Evolutionary conservation across 1,140 invertebrate species (phyloP).

Genomic region (Drosophila bifasciata): DNA sequence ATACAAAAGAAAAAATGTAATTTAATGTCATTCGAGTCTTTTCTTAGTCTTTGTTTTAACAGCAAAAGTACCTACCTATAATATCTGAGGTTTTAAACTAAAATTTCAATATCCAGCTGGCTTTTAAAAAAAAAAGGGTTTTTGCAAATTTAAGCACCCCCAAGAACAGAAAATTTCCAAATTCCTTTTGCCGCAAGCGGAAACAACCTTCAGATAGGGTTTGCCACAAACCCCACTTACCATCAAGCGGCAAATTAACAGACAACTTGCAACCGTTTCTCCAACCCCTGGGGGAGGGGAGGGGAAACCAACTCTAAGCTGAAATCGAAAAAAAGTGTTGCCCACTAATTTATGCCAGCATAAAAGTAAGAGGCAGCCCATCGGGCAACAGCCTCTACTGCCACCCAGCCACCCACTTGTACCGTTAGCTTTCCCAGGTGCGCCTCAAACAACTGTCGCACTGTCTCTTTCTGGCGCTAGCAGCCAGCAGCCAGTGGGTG

Average conservation of each 20-base stretch:
- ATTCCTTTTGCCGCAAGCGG: slow-evolving; percentile 25
- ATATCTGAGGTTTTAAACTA: neutral
- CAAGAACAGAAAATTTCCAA: slow-evolving; percentile 15
- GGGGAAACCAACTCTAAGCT: slow-evolving; percentile 42
- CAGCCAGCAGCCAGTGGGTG: neutral
- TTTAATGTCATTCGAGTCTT: neutral
- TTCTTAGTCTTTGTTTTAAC: too few species aligned
- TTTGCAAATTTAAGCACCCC: slow-evolving; percentile 9
- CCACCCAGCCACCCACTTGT: slow-evolving; percentile 31
- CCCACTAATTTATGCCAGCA: slow-evolving; percentile 59
- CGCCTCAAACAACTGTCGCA: slow-evolving; percentile 22
- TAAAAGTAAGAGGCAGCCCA: slow-evolving; percentile 11
- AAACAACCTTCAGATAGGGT: slow-evolving; percentile 25
- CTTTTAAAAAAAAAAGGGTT: neutral
- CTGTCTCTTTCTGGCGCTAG: neutral
- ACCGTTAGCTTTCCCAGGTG: slow-evolving; percentile 55
- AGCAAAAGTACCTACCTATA: neutral
- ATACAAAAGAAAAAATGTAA: neutral
- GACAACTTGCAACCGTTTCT: neutral
- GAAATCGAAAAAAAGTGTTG: slow-evolving; percentile 43
- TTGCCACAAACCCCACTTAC: slow-evolving; percentile 2
- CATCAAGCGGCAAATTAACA: slow-evolving; percentile 48
- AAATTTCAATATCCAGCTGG: too few species aligned
- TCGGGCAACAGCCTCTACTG: neutral
- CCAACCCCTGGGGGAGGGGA: neutral